Percentiles rank a stretch among this genome's conserved stretches.
phyloP scores from a whole-genome alignment of 2,888 invertebrate species.

The Lasioglossum lativentre region DNA sequence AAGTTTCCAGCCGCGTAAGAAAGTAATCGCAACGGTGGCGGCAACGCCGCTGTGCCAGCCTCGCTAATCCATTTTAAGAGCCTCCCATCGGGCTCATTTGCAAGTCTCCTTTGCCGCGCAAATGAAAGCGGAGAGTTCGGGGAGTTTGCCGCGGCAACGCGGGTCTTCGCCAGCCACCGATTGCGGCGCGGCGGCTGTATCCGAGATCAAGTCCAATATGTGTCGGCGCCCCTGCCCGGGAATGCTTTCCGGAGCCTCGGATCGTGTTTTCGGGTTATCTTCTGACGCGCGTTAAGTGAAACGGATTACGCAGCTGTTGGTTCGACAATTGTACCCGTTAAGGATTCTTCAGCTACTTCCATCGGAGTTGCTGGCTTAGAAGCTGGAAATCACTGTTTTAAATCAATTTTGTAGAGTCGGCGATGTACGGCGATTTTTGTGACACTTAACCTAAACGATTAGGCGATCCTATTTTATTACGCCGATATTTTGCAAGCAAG shows the following conservation, averaged over 20 bases:
- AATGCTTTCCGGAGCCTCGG: neutral
- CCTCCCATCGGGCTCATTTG: conserved; percentile 54
- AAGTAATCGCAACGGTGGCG: conserved; percentile 50
- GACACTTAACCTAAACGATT: no score
- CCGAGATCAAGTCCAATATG: conserved; percentile 8
- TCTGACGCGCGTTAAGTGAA: neutral
- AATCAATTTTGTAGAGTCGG: no score
- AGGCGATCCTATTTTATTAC: no score
- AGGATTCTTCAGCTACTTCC: no score
- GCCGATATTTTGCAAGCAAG: no score
- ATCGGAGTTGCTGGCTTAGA: no score
- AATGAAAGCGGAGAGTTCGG: conserved; percentile 4
- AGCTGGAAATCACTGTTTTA: neutral
- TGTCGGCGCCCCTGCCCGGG: no score
- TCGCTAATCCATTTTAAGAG: conserved; percentile 52
- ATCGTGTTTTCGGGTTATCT: neutral
- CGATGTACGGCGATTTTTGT: no score
- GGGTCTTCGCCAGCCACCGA: neutral
- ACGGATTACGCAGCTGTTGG: neutral
- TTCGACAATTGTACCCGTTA: neutral
- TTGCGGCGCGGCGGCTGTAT: neutral
- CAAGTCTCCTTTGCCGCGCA: conserved; percentile 22
- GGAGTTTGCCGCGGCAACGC: conserved; percentile 9
- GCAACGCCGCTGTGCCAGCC: neutral
- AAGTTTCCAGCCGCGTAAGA: conserved; percentile 52